Evolutionary conservation across 2,113 vertebrate species (phyloP), one percentile per base, ranked within the genome.

Genomic region (Vidua chalybeata): DNA sequence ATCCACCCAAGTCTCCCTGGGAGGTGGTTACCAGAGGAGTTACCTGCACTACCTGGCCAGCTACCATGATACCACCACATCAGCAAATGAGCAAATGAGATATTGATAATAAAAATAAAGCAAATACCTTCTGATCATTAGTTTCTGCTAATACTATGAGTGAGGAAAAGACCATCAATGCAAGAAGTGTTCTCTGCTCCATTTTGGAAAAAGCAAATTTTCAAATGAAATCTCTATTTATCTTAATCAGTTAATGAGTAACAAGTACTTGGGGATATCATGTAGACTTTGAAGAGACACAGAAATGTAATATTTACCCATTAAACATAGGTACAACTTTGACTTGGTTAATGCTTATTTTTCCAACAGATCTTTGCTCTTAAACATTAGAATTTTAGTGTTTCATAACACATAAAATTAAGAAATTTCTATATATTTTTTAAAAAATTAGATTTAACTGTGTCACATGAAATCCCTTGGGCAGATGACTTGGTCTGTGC

Each of bases 241-340:
- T 51, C 64, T 80, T 79, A 58, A 93, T 93, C 69, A 31, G 96
- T 97, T 96, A 97, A 97, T 97, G 45, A 96, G 63, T 95, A 96
- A 97, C 96, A 80, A 74, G 58, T 64, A 31, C 39, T 71, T 75
- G 37, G 24, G 54, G 26, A 73, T 80, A 83, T 35, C 37, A 49
- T 5, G 54, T 59, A 93, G 81, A 67, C 76, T 90, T 94, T 92
- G 87, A 80, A 83, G 93, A 94, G 89, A 84, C 46, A 5, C 56
- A 77, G 59, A 90, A 89, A 73, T 75, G 37, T 94, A 89, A 83
- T 97, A 93, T 97, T 97, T 96, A 90, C 93, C 83, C 33, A 28
- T 73, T 66, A 94, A 95, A 95, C 81, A 92, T 3, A 66, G 16
- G 37, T 61, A 92, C 91, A 87, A 79, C 26, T 74, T 56, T 18